Conservation (phyloP, 2,888 invertebrate genomes). For the Lithophane semibrunnea region DNA sequence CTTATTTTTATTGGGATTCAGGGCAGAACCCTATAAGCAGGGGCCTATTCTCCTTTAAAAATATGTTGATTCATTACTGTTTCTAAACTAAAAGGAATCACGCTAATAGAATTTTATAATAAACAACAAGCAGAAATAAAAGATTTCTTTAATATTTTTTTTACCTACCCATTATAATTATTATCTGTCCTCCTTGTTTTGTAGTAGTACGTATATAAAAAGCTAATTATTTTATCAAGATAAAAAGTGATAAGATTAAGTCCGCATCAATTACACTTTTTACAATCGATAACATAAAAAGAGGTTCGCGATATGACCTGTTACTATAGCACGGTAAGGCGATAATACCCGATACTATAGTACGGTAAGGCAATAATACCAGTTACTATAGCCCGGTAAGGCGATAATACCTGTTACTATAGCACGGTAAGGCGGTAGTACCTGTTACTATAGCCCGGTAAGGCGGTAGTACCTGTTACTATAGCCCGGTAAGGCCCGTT, state of each 20-base stretch:
- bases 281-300: neutral
- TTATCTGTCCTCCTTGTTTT: neutral
- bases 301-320: neutral
- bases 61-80: neutral
- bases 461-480: too few relatives aligned
- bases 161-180: neutral
- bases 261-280: neutral
- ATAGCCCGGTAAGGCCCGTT: too few relatives aligned
- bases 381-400: too few relatives aligned
- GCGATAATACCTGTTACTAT: too few relatives aligned
- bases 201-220: neutral
- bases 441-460: too few relatives aligned
- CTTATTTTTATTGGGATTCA: too few relatives aligned
- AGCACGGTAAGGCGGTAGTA: too few relatives aligned
- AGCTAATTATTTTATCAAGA: neutral
- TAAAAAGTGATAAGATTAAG: neutral
- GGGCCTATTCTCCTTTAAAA: too few relatives aligned
- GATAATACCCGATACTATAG: too few relatives aligned
- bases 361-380: too few relatives aligned
- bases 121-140: neutral
- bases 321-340: neutral
- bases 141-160: neutral
- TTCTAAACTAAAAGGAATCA: neutral
- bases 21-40: too few relatives aligned
- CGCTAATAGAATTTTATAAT: neutral